Percentiles rank a stretch among this genome's conserved stretches.
Conservation (phyloP, 2,797 vertebrate genomes). For the Sebastes trivittatus region DNA sequence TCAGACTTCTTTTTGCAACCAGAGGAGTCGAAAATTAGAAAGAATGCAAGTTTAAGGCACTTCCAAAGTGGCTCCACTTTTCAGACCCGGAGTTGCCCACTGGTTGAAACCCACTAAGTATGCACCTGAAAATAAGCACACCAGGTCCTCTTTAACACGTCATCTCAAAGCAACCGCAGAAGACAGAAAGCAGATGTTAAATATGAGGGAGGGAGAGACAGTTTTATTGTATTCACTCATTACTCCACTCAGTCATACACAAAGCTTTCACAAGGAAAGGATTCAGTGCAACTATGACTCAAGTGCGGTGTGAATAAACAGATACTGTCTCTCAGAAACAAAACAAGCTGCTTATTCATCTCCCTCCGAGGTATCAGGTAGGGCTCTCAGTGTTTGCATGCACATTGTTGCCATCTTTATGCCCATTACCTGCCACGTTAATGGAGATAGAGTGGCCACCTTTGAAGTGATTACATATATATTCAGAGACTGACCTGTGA, state of each 20-base stretch:
- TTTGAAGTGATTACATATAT: constrained; percentile 29
- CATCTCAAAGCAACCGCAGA: not conserved
- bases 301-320: constrained; percentile 35
- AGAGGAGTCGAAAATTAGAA: too few species aligned
- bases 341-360: constrained; percentile 8
- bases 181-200: constrained; percentile 1
- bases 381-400: constrained; percentile 10
- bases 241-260: constrained; percentile 19
- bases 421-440: constrained; percentile 19
- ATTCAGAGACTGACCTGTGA: constrained; percentile 28
- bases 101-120: too few species aligned
- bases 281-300: constrained; percentile 25
- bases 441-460: not conserved
- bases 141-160: not conserved
- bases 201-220: not conserved
- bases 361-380: constrained; percentile 6
- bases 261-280: constrained; percentile 13
- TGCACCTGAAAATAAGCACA: too few species aligned
- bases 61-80: too few species aligned
- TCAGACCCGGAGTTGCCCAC: too few species aligned
- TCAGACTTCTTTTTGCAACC: too few species aligned
- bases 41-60: too few species aligned
- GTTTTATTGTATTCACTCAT: constrained; percentile 14
- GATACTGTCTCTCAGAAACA: constrained; percentile 17
- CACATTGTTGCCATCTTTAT: constrained; percentile 41